Evolutionary conservation across 2,797 vertebrate species (phyloP), one percentile per base, ranked within the genome.

Genomic region (Lutra lutra): DNA sequence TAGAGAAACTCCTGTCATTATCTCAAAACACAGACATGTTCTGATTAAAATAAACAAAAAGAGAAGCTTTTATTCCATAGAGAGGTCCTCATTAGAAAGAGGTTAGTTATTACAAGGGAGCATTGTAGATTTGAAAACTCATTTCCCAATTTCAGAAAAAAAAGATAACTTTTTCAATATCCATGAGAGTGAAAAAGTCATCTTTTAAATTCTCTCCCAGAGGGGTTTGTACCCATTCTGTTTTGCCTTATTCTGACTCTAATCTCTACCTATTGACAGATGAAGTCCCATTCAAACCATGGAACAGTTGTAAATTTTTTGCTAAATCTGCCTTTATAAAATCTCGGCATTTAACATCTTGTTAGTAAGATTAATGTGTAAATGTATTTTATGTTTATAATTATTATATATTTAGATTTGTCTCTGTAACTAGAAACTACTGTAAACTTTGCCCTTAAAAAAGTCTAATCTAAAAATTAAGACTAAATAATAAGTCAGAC

Each of bases 21-120:
- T 94, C 86, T 89, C 80, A 95, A 94, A 89, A 83, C 40, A 40
- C 38, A 35, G 46, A 70, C 58, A 25, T 91, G n/a, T 83, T 96
- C 80, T 83, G 38, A 85, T 92, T 93, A 94, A 94, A 93, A 86
- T 35, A 72, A 85, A 91, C 20, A 72, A 48, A 93, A 93, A 92
- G 27, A 80, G 54, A 91, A 56, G 40, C 38, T 70, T 72, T 90
- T 54, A 94, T 86, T 29, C 29, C 18, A 46, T 29, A 85, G 25
- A 94, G 56, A 82, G 73, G 13, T 43, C 77, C 56, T 89, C 20
- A 78, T 94, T 83, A 64, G 54, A 97, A 94, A 90, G 48, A 94
- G 15, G 3, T n/a, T 93, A 85, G 17, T 51, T 94, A 54, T 86
- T 97, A 89, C 35, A 97, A 97, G n/a, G 79, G 25, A 87, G 25